Base-by-base conservation (phyloP, 2,113 vertebrate genomes). In the Microcebus ravelobensis region DNA sequence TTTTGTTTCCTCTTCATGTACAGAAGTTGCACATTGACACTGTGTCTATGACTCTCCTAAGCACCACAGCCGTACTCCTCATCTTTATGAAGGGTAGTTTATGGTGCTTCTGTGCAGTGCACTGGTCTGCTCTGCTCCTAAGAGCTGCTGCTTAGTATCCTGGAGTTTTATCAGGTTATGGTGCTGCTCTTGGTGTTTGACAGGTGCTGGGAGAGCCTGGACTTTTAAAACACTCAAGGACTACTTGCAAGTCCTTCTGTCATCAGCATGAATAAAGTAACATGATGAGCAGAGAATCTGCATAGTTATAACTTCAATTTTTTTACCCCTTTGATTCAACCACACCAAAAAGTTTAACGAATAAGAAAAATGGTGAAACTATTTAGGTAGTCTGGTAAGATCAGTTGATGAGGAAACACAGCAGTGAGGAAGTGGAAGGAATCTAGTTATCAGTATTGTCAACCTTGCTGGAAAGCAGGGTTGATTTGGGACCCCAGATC, bases 11-110 rank as follows among this genome's bases (percentile, higher is more conserved):
- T 82, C 20, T 79, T 70, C 4, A 6, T 10, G 4, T 29, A 4
- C 0, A 0, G 42, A 21, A n/a, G 9, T 48, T 1, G 0, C 48
- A 71, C 2, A 1, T 31, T 8, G 27, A 21, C 36, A 14, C 15
- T 15, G 6, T 45, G 65, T 73, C n/a, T 70, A 12, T 45, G 65
- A 8, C 31, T 48, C 39, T 59, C 50, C 55, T n/a, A 3, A 79
- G 45, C 76, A 59, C 29, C 25, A 5, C 31, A 45, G 39, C 65
- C 17, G 0, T 4, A 2, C 61, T n/a, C 14, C 83, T 65, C 6
- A 20, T 8, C 68, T 70, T 83, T 1, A 45, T 63, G 36, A 65
- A 36, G 14, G 15, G 20, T 59, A 11, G 67, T 45, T 25, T 29
- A 0, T 4, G 21, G 68, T 42, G 21, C 76, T 6, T 8, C 42